A percentile compares a stretch with the other conserved stretches of the same genome.
Conservation (phyloP, 1,140 invertebrate species). For the Pachypsylla venusta region DNA sequence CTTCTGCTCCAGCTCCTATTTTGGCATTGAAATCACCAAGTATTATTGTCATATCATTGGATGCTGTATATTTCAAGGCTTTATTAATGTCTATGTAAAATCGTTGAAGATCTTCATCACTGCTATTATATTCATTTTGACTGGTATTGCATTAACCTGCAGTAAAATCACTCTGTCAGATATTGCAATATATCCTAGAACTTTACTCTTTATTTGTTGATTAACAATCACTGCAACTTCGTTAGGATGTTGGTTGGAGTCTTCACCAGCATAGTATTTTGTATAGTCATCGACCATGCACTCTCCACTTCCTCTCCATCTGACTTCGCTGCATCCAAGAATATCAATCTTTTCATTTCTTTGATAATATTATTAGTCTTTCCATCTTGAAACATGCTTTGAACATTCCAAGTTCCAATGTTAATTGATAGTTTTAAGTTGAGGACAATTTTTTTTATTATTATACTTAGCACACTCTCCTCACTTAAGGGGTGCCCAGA, state of each 20-base stretch:
- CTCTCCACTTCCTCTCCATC: constrained; percentile 15
- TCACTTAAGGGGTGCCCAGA: no score
- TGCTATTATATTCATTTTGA: constrained; percentile 25
- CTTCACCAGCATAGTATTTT: constrained; percentile 6
- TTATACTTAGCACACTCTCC: no score
- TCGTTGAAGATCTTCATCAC: constrained; percentile 21
- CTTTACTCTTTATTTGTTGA: background rate
- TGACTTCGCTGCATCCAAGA: constrained; percentile 17
- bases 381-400: constrained; percentile 16
- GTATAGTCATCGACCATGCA: constrained; percentile 7
- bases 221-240: constrained; percentile 19
- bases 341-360: constrained; percentile 17
- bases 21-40: constrained; percentile 26
- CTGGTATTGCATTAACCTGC: constrained; percentile 16
- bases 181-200: constrained; percentile 1
- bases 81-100: constrained; percentile 21
- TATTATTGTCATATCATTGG: constrained; percentile 19
- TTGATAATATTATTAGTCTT: constrained; percentile 16
- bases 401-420: constrained; percentile 15
- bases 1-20: constrained; percentile 18
- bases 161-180: constrained; percentile 20
- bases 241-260: constrained; percentile 13
- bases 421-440: constrained; percentile 9
- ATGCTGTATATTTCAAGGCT: constrained; percentile 14
- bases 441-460: no score